Evolutionary conservation across 2,888 invertebrate genomes (phyloP).

Genomic region (Portevinia maculata): DNA sequence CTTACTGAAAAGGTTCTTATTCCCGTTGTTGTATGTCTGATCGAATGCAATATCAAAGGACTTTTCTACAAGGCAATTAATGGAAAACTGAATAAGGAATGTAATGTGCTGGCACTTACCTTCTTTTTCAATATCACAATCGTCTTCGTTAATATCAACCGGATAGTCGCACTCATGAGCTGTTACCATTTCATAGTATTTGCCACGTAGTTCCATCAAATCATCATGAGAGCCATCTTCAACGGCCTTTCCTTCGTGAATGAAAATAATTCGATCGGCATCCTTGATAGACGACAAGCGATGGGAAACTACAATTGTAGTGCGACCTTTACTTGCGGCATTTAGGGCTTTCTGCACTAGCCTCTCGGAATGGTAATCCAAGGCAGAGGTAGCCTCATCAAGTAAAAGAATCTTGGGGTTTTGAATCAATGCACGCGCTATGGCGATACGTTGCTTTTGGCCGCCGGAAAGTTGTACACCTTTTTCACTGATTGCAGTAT

Average conservation of each 20-base stretch:
- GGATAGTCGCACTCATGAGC: constrained; percentile 77
- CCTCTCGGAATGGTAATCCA: constrained; percentile 91
- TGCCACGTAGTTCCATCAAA: constrained; percentile 85
- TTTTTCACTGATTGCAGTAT: constrained; percentile 90
- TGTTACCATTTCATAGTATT: constrained; percentile 87
- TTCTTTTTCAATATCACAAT: constrained; percentile 18
- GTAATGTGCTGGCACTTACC: constrained; percentile 7
- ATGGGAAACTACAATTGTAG: constrained; percentile 90
- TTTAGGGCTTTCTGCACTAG: constrained; percentile 91
- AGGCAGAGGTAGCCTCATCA: constrained; percentile 93
- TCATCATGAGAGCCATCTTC: constrained; percentile 90
- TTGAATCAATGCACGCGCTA: constrained; percentile 90
- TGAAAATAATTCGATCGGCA: constrained; percentile 87
- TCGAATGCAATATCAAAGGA: constrained; percentile 35
- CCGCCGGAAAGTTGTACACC: constrained; percentile 92
- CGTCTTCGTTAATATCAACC: constrained; percentile 58
- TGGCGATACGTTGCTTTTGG: constrained; percentile 92
- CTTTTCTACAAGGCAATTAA: constrained; percentile 16
- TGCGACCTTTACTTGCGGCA: constrained; percentile 88
- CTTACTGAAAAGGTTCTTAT: constrained; percentile 50
- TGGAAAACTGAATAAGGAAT: neutral
- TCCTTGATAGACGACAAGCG: constrained; percentile 88
- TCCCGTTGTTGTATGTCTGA: constrained; percentile 39
- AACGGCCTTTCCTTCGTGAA: constrained; percentile 87
- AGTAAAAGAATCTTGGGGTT: constrained; percentile 88